These are phyloP conservation scores for Notoglanidium macrostoma DNA, from an alignment of 2,797 vertebrate species.

Conservation along the genomic window DNA sequence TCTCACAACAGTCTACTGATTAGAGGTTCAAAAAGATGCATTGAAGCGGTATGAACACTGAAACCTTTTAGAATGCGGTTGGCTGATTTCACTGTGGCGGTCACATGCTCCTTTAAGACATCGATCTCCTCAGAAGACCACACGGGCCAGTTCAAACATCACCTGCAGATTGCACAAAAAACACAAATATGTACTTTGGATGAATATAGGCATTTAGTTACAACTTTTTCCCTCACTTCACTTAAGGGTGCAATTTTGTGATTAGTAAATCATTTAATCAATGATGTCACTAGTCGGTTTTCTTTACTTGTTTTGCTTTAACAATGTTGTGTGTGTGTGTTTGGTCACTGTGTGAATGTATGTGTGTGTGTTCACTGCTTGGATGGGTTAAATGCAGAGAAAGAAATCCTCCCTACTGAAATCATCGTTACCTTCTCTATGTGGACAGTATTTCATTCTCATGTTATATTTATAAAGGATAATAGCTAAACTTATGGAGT, in stretches of 20 bases:
- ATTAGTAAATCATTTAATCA: background rate
- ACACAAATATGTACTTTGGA: background rate
- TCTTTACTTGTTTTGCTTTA: background rate
- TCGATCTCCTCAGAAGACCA: constrained; percentile 80
- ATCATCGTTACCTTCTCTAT: background rate
- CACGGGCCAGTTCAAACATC: constrained; percentile 92
- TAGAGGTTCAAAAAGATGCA: background rate
- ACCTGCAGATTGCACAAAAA: constrained; percentile 76
- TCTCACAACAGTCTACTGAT: background rate
- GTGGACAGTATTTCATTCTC: background rate
- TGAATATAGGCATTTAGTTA: background rate
- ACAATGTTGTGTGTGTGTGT: background rate
- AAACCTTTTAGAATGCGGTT: background rate
- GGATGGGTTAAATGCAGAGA: too few species aligned
- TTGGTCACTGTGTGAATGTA: too few species aligned
- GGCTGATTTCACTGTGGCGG: constrained; percentile 7
- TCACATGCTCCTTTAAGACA: background rate
- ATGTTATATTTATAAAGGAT: background rate
- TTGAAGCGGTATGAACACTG: background rate
- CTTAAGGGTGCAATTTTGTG: background rate
- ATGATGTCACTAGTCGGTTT: background rate
- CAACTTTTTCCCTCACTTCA: background rate
- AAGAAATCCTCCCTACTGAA: background rate
- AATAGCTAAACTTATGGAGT: background rate
- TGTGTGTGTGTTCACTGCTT: too few species aligned